phyloP scores from a whole-genome alignment of 2,113 vertebrate genomes.

The Copsychus sechellarum region DNA sequence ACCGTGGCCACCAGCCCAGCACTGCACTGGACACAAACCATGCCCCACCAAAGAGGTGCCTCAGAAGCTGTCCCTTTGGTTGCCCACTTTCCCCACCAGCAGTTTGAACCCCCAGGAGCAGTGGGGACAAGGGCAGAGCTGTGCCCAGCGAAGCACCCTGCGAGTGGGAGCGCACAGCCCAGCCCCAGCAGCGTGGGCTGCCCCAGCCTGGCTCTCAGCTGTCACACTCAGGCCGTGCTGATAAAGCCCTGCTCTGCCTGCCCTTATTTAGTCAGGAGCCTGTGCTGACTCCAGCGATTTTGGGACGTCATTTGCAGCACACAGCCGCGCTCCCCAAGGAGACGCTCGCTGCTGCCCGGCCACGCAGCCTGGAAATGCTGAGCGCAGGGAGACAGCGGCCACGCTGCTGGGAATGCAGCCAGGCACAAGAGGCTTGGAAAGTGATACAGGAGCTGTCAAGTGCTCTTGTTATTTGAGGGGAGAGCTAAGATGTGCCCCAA shows the following conservation, averaged over 20 bases:
- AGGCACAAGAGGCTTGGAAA: constrained; percentile 26
- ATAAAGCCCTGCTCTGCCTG: constrained; percentile 79
- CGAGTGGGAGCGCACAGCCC: accelerated
- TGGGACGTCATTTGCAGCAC: constrained; percentile 84
- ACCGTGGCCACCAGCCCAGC: neutral
- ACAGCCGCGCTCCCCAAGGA: constrained; percentile 58
- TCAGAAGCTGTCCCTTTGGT: neutral
- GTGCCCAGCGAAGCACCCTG: neutral
- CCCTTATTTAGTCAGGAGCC: constrained; percentile 90
- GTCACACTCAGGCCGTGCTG: constrained; percentile 76
- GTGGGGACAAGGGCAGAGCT: neutral
- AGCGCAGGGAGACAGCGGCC: constrained; percentile 33
- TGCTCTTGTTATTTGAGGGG: neutral
- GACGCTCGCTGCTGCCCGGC: constrained; percentile 35
- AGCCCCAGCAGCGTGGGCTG: constrained; percentile 7
- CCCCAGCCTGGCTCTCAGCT: constrained; percentile 72
- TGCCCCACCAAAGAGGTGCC: neutral
- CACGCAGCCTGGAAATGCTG: constrained; percentile 51
- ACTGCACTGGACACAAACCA: neutral
- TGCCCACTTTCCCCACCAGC: neutral
- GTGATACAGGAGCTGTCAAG: neutral
- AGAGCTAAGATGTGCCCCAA: neutral
- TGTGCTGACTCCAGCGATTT: constrained; percentile 76
- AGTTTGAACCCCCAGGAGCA: neutral
- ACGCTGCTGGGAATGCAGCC: neutral